Evolutionary conservation across 1,140 invertebrate genomes (phyloP).

Genomic region (Neodiprion fabricii): DNA sequence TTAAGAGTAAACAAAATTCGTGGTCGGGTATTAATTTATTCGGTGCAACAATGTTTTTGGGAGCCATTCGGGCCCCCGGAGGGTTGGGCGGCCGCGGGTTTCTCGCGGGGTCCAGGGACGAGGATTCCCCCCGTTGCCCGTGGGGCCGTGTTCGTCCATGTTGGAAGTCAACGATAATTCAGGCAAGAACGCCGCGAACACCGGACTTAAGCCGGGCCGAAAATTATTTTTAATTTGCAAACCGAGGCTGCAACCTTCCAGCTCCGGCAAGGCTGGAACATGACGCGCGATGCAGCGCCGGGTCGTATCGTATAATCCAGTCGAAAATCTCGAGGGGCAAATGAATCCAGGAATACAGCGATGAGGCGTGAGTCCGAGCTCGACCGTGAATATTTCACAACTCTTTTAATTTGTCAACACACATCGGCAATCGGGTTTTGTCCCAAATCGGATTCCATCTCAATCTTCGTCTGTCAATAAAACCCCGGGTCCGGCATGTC

Average conservation of each 20-base stretch:
- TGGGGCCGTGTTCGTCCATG: slow-evolving; percentile 50
- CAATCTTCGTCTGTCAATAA: slow-evolving; percentile 37
- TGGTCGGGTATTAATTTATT: slow-evolving; percentile 55
- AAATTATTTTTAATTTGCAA: slow-evolving; percentile 8
- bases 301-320: too few relatives aligned
- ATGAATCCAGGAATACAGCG: slow-evolving; percentile 36
- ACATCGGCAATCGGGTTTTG: slow-evolving; percentile 44
- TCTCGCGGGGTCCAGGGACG: slow-evolving; percentile 7
- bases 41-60: slow-evolving; percentile 51
- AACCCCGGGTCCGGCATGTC: not conserved
- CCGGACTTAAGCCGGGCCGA: not conserved
- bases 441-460: slow-evolving; percentile 52
- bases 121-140: not conserved
- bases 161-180: slow-evolving; percentile 59
- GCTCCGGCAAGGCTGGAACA: too few relatives aligned
- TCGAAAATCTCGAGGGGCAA: too few relatives aligned
- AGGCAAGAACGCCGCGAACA: slow-evolving; percentile 31
- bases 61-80: slow-evolving; percentile 35
- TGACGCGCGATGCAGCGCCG: too few relatives aligned
- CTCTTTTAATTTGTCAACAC: slow-evolving; percentile 51
- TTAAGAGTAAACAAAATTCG: slow-evolving; percentile 42
- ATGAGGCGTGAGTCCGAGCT: slow-evolving; percentile 28
- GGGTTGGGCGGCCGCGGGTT: slow-evolving; percentile 29
- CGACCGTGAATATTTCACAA: not conserved
- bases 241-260: not conserved